A percentile compares a stretch with the other conserved stretches of the same genome.
These are phyloP conservation scores for Cecidostiba fungosa DNA, from an alignment of 2,888 invertebrate genomes.

Conservation along the genomic window DNA sequence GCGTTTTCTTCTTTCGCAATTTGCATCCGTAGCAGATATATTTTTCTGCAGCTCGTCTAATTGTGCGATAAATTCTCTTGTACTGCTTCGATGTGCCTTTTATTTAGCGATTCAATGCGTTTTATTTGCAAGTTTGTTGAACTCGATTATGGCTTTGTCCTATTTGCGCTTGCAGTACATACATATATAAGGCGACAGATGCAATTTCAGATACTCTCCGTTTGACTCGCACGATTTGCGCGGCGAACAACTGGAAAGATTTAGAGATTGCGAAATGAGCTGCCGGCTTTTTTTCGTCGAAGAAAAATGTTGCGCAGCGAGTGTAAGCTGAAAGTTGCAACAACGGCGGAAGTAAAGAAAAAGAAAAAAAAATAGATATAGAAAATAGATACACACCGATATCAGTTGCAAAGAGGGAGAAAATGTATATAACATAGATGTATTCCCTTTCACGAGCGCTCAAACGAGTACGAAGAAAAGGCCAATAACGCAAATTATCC, in stretches of 20 bases:
- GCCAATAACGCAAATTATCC: neutral
- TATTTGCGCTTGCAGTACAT: slow-evolving; percentile 31
- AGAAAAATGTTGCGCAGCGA: neutral
- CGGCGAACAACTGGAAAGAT: slow-evolving; percentile 56
- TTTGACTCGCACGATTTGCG: slow-evolving; percentile 29
- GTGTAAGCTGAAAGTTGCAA: too few species aligned
- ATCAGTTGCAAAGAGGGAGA: neutral
- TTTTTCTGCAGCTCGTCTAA: neutral
- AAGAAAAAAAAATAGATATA: neutral
- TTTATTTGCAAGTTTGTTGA: neutral
- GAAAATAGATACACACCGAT: neutral
- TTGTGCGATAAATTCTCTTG: neutral
- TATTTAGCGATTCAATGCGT: too few species aligned
- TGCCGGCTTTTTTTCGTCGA: neutral
- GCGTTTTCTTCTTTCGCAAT: slow-evolving; percentile 28
- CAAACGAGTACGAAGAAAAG: neutral
- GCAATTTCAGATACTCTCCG: slow-evolving; percentile 57
- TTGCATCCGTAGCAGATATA: slow-evolving; percentile 31
- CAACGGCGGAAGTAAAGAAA: too few species aligned
- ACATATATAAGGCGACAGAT: slow-evolving; percentile 26
- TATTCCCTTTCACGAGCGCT: neutral
- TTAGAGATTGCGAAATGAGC: slow-evolving; percentile 30
- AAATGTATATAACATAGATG: neutral
- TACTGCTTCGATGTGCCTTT: too few species aligned
- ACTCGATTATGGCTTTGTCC: slow-evolving; percentile 30